Evolutionary conservation across 2,797 vertebrate genomes (phyloP).

Genomic region (Halcyon leucocephala): DNA sequence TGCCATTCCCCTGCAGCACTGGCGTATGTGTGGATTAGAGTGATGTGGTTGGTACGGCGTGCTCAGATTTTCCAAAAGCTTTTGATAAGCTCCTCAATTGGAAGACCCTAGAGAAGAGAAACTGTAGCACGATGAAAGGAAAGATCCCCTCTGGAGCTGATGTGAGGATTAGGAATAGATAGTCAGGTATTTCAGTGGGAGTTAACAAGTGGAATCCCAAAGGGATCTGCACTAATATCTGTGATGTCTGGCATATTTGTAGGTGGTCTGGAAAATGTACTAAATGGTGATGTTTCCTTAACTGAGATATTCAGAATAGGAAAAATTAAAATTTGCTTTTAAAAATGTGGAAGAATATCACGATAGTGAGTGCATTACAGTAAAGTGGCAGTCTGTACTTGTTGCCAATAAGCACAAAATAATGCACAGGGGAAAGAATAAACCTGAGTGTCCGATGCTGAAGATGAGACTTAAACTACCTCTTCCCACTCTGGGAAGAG

Average conservation of each 20-base stretch:
- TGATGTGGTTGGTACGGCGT: neutral
- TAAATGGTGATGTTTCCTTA: neutral
- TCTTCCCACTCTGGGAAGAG: neutral
- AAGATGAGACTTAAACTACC: slow-evolving; percentile 15
- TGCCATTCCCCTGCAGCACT: neutral
- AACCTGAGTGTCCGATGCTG: accelerated
- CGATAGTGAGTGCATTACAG: accelerated
- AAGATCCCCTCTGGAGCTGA: neutral
- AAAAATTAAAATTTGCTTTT: neutral
- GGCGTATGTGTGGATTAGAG: neutral
- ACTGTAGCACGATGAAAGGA: slow-evolving; percentile 15
- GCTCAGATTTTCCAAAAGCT: slow-evolving; percentile 39
- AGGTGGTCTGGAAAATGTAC: neutral
- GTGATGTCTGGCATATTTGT: neutral
- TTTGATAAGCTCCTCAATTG: neutral
- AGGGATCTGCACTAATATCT: neutral
- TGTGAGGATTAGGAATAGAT: neutral
- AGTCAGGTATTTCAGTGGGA: neutral
- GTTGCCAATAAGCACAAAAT: neutral
- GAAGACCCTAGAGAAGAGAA: slow-evolving; percentile 15
- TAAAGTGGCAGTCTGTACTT: neutral
- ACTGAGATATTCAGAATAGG: neutral
- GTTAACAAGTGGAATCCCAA: neutral
- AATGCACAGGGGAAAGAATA: neutral
- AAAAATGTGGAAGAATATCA: neutral